Evolutionary conservation across 1,140 invertebrate species (phyloP).

Genomic region (Aphidius gifuensis): DNA sequence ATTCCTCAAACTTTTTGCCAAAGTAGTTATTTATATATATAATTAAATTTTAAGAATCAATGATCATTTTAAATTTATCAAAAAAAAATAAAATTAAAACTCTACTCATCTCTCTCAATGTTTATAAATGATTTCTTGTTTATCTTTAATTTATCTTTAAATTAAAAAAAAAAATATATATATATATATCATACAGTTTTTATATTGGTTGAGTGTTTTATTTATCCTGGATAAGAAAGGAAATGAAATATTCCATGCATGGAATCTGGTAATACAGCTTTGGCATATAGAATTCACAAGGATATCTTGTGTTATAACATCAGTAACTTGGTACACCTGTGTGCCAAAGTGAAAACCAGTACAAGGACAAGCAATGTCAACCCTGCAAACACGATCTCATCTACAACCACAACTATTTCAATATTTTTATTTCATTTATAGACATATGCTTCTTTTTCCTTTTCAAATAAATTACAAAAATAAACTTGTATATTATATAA

Average conservation of each 20-base stretch:
- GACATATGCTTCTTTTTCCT: too few species aligned
- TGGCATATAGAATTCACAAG: constrained; percentile 17
- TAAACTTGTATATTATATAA: too few species aligned
- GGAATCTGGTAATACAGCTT: constrained; percentile 9
- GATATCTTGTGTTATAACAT: constrained; percentile 14
- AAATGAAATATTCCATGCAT: constrained; percentile 17
- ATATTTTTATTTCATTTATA: background rate
- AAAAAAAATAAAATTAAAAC: background rate
- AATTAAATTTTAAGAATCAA: too few species aligned
- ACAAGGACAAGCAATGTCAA: background rate
- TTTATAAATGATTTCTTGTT: constrained; percentile 10
- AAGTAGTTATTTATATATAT: too few species aligned
- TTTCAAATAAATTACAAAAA: too few species aligned
- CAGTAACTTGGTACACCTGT: constrained; percentile 10
- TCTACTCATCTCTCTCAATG: too few species aligned
- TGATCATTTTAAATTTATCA: too few species aligned
- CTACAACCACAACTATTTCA: constrained; percentile 10
- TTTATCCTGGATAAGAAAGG: too few species aligned
- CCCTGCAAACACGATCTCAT: constrained; percentile 8
- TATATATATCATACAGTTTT: too few species aligned
- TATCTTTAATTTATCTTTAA: too few species aligned
- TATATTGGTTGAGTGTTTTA: too few species aligned
- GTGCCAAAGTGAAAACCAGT: background rate
- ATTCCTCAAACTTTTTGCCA: constrained; percentile 57
- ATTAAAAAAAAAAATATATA: too few species aligned